Percentiles rank a stretch among this genome's conserved stretches.
Evolutionary conservation across 1,140 invertebrate species (phyloP).

Genomic region (Leptoteleia sp.): DNA sequence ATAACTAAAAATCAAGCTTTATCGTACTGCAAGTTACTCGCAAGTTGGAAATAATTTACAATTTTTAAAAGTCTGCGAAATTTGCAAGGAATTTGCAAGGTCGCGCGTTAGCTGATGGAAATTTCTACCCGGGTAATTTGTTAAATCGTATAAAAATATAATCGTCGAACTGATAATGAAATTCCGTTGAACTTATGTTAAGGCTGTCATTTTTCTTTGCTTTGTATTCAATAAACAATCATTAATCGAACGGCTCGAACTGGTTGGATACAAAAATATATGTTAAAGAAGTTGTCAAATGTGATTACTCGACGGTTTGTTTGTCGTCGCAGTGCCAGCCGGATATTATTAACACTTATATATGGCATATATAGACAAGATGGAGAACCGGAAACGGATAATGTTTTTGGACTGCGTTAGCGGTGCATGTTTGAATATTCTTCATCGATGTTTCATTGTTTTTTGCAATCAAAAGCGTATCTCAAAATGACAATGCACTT

Average conservation of each 20-base stretch:
- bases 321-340: slow-evolving; percentile 23
- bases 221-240: slow-evolving; percentile 37
- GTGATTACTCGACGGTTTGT: slow-evolving; percentile 23
- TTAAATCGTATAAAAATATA: slow-evolving; percentile 53
- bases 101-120: too few species aligned
- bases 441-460: slow-evolving; percentile 15
- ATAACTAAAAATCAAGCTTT: too few species aligned
- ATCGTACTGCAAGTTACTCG: too few species aligned
- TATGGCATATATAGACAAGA: slow-evolving; percentile 35
- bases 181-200: neutral
- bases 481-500: slow-evolving; percentile 46
- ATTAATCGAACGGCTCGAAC: slow-evolving; percentile 51
- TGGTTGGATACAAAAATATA: slow-evolving; percentile 59
- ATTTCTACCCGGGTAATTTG: too few species aligned
- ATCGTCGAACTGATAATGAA: slow-evolving; percentile 22
- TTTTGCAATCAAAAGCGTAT: slow-evolving; percentile 44
- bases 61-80: too few species aligned
- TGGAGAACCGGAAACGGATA: slow-evolving; percentile 39
- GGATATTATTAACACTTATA: slow-evolving; percentile 38
- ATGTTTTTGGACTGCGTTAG: slow-evolving; percentile 42
- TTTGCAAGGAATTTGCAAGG: too few species aligned
- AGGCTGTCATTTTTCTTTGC: slow-evolving; percentile 5
- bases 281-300: slow-evolving; percentile 48
- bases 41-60: too few species aligned
- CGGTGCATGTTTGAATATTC: slow-evolving; percentile 31